Conservation (phyloP, 23 tunicate species). For the Phallusia fumigata region DNA sequence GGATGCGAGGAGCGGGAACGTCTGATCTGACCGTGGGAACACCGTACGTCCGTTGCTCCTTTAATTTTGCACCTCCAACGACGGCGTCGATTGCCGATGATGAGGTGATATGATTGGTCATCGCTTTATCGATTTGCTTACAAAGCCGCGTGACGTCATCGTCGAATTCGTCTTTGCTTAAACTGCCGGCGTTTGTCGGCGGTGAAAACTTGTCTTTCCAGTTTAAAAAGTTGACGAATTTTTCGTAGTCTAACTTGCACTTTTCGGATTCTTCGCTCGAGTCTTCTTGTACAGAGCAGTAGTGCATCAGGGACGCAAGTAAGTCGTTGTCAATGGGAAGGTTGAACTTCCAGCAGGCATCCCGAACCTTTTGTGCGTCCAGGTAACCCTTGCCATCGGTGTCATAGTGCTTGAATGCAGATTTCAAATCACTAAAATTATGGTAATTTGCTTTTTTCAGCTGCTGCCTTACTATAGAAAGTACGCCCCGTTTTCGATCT, state of each 20-base stretch:
- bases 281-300: slow-evolving; percentile 49
- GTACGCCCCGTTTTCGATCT: slow-evolving; percentile 72
- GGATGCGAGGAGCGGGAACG: slow-evolving; percentile 74
- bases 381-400: slow-evolving; percentile 57
- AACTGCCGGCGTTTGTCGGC: background rate
- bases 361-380: slow-evolving; percentile 71
- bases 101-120: slow-evolving; percentile 79
- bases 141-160: slow-evolving; percentile 33
- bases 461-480: slow-evolving; percentile 79
- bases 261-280: slow-evolving; percentile 14
- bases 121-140: slow-evolving; percentile 83
- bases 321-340: slow-evolving; percentile 83
- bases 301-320: slow-evolving; percentile 60
- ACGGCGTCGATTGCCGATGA: slow-evolving; percentile 56
- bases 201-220: slow-evolving; percentile 73
- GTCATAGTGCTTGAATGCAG: slow-evolving; percentile 84
- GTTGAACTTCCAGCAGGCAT: slow-evolving; percentile 87
- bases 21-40: slow-evolving; percentile 87
- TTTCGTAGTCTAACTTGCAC: slow-evolving; percentile 62
- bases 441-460: slow-evolving; percentile 84
- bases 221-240: slow-evolving; percentile 90
- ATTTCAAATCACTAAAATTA: slow-evolving; percentile 61
- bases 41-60: slow-evolving; percentile 43
- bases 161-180: background rate
- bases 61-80: slow-evolving; percentile 23